Conservation (phyloP, 2,888 invertebrate genomes). For the Lochmaea crataegi region DNA sequence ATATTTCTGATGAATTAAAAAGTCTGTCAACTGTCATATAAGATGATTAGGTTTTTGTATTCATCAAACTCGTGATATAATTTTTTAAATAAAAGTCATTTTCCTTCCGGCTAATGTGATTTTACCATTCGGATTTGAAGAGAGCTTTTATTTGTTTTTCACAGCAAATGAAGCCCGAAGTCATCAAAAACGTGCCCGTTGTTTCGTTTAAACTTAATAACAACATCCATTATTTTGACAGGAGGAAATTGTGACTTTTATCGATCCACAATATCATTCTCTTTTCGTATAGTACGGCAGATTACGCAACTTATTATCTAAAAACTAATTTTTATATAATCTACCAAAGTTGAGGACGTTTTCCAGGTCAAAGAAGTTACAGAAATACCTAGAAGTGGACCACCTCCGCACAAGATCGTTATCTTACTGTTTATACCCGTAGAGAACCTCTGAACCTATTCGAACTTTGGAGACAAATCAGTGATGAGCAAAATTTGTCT, state of each 20-base stretch:
- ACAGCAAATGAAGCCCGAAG: conserved; percentile 44
- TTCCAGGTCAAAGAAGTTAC: no score
- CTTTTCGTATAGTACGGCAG: conserved; percentile 18
- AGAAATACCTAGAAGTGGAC: no score
- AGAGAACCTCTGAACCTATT: no score
- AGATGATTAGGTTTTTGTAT: no score
- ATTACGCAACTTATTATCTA: conserved; percentile 11
- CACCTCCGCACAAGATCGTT: no score
- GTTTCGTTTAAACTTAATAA: conserved; percentile 52
- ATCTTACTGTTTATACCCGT: no score
- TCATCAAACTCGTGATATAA: no score
- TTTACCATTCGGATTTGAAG: conserved; percentile 3
- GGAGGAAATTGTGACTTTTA: conserved; percentile 56
- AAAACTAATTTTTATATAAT: conserved; percentile 13
- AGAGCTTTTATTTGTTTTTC: conserved; percentile 29
- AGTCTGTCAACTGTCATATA: no score
- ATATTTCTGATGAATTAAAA: no score
- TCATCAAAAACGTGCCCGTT: conserved; percentile 48
- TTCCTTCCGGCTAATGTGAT: conserved; percentile 4
- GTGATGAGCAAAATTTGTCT: no score
- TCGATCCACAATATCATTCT: conserved; percentile 48
- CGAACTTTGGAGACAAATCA: no score
- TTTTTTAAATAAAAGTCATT: background rate
- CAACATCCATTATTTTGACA: conserved; percentile 57
- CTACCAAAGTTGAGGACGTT: no score